Evolutionary conservation across 2,888 invertebrate species (phyloP), one percentile per base, ranked within the genome.

Genomic region (Galerucella pusilla): DNA sequence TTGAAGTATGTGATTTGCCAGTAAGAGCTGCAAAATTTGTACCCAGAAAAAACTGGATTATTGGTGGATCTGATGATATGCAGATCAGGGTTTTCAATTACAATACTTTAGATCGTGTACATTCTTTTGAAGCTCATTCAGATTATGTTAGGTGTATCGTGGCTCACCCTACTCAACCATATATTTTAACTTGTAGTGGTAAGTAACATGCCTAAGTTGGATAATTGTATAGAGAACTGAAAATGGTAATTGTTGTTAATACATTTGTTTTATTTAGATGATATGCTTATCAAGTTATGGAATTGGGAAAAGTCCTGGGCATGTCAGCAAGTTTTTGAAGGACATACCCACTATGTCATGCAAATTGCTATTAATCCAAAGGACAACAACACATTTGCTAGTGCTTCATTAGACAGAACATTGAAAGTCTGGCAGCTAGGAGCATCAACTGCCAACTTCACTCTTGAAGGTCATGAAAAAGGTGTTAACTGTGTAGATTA

Each of bases 261-360:
- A n/a, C 14, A 54, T 68, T 68, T 20, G 2, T 52, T 25, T 25
- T 52, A 20, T 66, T 11, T 87, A 96, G 99, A 99, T 91, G 99
- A 99, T 85, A 96, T 99, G 94, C 89, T 97, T 72, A 97, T 99
- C 78, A 99, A 99, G 88, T 88, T 99, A 75, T 99, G 99, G 99
- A 99, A 99, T 88, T 99, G 99, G 99, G 99, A 99, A 71, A 98
- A 98, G 86, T 92, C 96, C 84, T 99, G 99, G 99, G 92, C 95
- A 0, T 97, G 98, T 84, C 98, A 99, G 86, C 98, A 99, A 87
- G 96, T 98, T 14, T 99, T 99, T 86, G 99, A 99, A 86, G 99
- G 99, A 0, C 99, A 99, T 89, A 96, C 97, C 0, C 99, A 99
- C 88, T 99, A 99, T 85, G 98, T 99, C 1, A 99, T 99, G 99